phyloP scores from a whole-genome alignment of 2,888 invertebrate genomes.

The Aspidiotus destructor region DNA sequence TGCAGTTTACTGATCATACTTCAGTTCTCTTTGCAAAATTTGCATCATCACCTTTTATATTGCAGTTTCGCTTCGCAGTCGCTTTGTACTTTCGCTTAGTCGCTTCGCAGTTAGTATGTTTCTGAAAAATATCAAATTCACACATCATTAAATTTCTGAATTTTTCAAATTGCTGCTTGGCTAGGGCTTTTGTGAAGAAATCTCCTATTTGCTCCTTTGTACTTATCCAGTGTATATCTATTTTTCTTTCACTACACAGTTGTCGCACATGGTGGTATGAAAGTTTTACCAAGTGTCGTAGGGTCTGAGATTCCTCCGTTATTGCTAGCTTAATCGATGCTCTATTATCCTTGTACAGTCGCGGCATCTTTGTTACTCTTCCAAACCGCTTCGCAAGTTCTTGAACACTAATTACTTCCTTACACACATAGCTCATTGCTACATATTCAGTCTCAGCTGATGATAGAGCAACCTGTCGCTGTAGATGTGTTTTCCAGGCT shows the following conservation, averaged over 20 bases:
- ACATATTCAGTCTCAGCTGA: constrained; percentile 4
- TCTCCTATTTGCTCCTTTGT: constrained; percentile 2
- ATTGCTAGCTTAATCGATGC: not conserved
- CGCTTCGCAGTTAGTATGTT: no score
- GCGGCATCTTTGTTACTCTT: not conserved
- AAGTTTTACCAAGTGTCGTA: not conserved
- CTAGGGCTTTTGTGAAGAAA: constrained; percentile 3
- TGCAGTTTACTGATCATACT: no score
- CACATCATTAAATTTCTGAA: no score
- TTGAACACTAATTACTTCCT: not conserved
- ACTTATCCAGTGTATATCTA: not conserved
- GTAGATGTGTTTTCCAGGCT: not conserved
- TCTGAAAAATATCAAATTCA: no score
- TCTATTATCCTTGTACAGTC: not conserved
- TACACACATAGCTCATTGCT: not conserved
- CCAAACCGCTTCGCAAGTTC: not conserved
- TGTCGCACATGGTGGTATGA: not conserved
- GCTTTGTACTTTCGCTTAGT: no score
- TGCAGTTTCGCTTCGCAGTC: no score
- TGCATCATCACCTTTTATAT: no score
- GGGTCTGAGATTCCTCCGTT: not conserved
- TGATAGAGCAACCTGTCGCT: not conserved
- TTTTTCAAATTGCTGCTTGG: not conserved
- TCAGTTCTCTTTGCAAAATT: no score
- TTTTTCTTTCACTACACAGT: not conserved